Percentiles rank a stretch among this genome's conserved stretches.
phyloP scores from a whole-genome alignment of 2,888 invertebrate genomes.

The Sminthurides aquaticus region DNA sequence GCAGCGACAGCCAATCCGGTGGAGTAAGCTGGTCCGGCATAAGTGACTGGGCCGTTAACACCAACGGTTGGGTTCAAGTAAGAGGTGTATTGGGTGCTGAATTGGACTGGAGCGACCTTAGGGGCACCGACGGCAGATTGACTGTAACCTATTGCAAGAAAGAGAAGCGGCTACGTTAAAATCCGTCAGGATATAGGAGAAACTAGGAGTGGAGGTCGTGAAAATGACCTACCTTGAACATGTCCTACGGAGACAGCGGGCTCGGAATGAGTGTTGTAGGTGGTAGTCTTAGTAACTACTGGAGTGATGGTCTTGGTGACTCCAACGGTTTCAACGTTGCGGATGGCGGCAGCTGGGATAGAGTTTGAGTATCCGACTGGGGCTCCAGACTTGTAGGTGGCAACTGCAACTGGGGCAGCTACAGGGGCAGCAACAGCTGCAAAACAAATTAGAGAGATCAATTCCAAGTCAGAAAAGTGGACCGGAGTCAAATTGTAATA shows the following conservation, averaged over 20 bases:
- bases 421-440: constrained; percentile 11
- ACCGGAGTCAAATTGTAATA: background rate
- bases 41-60: constrained; percentile 40
- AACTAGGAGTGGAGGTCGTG: no score
- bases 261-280: constrained; percentile 40
- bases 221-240: constrained; percentile 30
- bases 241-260: constrained; percentile 39
- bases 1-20: constrained; percentile 14
- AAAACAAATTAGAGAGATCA: constrained; percentile 8
- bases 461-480: background rate
- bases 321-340: constrained; percentile 41
- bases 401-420: constrained; percentile 21
- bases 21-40: constrained; percentile 13
- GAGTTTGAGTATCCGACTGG: constrained; percentile 33
- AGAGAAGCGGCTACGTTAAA: background rate
- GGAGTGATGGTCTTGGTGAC: constrained; percentile 42
- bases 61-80: constrained; percentile 41
- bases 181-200: background rate
- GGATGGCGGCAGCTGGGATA: constrained; percentile 37
- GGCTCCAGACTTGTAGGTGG: constrained; percentile 17
- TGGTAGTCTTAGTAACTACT: constrained; percentile 41
- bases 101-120: constrained; percentile 35
- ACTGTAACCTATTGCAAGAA: constrained; percentile 28
- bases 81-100: constrained; percentile 34
- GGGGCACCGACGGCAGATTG: constrained; percentile 33